phyloP scores from a whole-genome alignment of 2,113 vertebrate genomes.

The Axis porcinus region DNA sequence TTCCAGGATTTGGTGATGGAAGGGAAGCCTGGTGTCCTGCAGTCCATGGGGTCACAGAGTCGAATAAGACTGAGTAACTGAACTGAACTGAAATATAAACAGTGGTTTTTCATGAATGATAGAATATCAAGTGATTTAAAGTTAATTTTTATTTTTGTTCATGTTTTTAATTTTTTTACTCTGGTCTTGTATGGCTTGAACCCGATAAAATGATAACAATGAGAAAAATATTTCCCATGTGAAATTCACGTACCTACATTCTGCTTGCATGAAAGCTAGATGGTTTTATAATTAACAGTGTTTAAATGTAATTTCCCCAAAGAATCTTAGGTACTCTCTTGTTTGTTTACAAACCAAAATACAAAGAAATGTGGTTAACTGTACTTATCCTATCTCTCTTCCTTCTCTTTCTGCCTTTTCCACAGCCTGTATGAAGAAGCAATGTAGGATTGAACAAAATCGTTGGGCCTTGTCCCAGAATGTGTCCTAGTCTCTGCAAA shows the following conservation, averaged over 20 bases:
- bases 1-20: neutral
- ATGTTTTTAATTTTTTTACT: neutral
- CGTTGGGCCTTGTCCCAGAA: neutral
- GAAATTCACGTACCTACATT: neutral
- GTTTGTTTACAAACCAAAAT: slow-evolving; percentile 5
- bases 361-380: neutral
- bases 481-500: neutral
- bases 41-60: neutral
- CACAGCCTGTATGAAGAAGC: neutral
- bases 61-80: neutral
- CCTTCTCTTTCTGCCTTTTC: neutral
- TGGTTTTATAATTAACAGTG: neutral
- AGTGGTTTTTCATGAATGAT: neutral
- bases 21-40: neutral
- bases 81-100: neutral
- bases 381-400: neutral
- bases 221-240: neutral
- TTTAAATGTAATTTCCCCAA: neutral
- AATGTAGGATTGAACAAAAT: neutral
- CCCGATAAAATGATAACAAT: neutral
- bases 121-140: neutral
- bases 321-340: neutral
- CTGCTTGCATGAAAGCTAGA: neutral
- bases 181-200: neutral
- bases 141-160: neutral